Percentiles rank a stretch among this genome's conserved stretches.
Evolutionary conservation across 1,140 invertebrate genomes (phyloP).

Genomic region (Listronotus oregonensis): DNA sequence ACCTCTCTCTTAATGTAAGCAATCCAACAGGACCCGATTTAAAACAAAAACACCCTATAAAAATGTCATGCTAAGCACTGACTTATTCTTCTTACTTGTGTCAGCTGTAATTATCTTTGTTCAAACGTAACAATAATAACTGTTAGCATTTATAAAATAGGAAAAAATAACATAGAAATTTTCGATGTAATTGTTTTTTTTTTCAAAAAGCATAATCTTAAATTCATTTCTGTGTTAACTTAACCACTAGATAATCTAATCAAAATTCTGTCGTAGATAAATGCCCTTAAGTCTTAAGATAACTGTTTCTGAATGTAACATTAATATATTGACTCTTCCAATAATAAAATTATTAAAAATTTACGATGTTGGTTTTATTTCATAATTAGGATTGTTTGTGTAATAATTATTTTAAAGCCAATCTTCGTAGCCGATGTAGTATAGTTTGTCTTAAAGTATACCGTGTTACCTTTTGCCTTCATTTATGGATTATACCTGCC

Average conservation of each 20-base stretch:
- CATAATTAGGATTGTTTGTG: no score
- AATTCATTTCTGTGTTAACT: not conserved
- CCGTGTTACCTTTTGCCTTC: no score
- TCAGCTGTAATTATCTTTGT: no score
- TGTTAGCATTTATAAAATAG: constrained; percentile 1
- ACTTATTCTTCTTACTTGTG: no score
- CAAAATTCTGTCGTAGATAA: constrained; percentile 23
- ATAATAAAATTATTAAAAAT: constrained; percentile 30
- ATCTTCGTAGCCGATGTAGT: no score
- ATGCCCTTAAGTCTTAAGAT: constrained; percentile 11
- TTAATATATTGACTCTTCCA: constrained; percentile 31
- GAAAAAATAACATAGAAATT: not conserved
- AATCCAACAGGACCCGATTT: no score
- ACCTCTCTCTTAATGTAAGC: no score
- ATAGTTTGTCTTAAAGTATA: no score
- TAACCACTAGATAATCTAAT: constrained; percentile 18
- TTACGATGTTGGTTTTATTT: not conserved
- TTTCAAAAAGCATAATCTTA: constrained; percentile 3
- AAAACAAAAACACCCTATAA: no score
- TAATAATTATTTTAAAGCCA: no score
- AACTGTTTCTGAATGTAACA: constrained; percentile 34
- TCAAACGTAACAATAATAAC: not conserved
- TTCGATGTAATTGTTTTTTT: constrained; percentile 1
- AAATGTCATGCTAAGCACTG: no score
- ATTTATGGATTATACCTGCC: no score